Base-by-base conservation (phyloP, 1,140 invertebrate species). In the Atopsyche davidsoni region DNA sequence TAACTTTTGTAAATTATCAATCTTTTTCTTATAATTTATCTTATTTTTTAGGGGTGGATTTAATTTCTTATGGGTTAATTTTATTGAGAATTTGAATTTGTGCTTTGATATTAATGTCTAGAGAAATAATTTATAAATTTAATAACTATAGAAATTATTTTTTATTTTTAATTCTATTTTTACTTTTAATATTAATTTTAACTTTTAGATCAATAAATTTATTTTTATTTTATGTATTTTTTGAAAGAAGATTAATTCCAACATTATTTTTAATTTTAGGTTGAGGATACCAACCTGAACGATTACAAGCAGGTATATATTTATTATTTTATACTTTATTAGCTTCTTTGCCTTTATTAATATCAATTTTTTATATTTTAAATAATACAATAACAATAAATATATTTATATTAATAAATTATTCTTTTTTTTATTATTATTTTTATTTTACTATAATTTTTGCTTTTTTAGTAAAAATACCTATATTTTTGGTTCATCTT, bases 391-490 rank as follows among this genome's bases (percentile, higher is more conserved):
- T 63, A 58, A 62, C 57, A 39, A 65, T 74, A 64, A 65, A 66
- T 63, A 70, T 72, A 67, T 73, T 66, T 69, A 65, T 66, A 61
- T 59, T 69, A 58, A 66, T 65, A 62, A 67, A 68, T 70, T 62
- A 57, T 60, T 51, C 64, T 64, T 60, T 67, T 64, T 59, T 67
- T 67, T 68, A 57, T 60, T 68, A 63, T 61, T 69, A 73, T 58
- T 60, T 78, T 63, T 76, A 72, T 71, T 61, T 75, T 59, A 64
- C 60, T 61, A 68, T 80, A 67, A 66, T 75, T 60, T 57, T 76
- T 51, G 71, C 74, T 57, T 83, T 84, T 80, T 75, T 83, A 67
- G 72, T 83, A 43, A 85, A 85, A 73, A 73, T 83, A 60, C 82
- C 83, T 17, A 76, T 83, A 67, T 83, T 75, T 79, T 69, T 77